A percentile compares a stretch with the other conserved stretches of the same genome.
phyloP scores from a whole-genome alignment of 2,888 invertebrate genomes.

The Habrosyne pyritoides region DNA sequence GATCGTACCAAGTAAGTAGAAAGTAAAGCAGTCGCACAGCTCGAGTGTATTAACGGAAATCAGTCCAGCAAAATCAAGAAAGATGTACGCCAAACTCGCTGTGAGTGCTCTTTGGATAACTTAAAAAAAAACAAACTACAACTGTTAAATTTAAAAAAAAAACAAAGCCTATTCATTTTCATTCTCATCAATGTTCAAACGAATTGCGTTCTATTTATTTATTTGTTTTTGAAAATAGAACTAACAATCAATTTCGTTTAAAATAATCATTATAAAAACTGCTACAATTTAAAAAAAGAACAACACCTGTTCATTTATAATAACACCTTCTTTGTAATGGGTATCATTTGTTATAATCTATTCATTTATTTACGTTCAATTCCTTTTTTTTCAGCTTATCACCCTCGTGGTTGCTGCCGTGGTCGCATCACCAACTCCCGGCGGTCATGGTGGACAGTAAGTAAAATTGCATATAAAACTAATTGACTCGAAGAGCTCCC shows the following conservation, averaged over 20 bases:
- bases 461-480: constrained; percentile 41
- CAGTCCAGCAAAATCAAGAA: constrained; percentile 75
- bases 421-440: constrained; percentile 68
- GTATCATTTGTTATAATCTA: constrained; percentile 5
- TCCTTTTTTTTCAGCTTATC: constrained; percentile 59
- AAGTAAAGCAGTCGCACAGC: constrained; percentile 66
- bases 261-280: no score
- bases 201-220: no score
- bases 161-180: no score
- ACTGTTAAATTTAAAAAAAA: not conserved
- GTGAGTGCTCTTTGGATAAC: constrained; percentile 52
- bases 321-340: not conserved
- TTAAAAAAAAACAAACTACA: constrained; percentile 3
- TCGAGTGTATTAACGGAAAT: constrained; percentile 60
- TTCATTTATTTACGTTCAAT: no score
- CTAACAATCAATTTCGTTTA: no score
- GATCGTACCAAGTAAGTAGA: constrained; percentile 61
- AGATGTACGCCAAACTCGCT: constrained; percentile 80
- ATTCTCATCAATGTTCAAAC: no score
- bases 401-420: constrained; percentile 63
- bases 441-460: constrained; percentile 69
- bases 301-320: not conserved
- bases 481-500: no score
- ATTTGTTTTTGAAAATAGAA: no score
- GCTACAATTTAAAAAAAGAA: not conserved